phyloP scores from a whole-genome alignment of 2,113 vertebrate species.

The Ictalurus furcatus region DNA sequence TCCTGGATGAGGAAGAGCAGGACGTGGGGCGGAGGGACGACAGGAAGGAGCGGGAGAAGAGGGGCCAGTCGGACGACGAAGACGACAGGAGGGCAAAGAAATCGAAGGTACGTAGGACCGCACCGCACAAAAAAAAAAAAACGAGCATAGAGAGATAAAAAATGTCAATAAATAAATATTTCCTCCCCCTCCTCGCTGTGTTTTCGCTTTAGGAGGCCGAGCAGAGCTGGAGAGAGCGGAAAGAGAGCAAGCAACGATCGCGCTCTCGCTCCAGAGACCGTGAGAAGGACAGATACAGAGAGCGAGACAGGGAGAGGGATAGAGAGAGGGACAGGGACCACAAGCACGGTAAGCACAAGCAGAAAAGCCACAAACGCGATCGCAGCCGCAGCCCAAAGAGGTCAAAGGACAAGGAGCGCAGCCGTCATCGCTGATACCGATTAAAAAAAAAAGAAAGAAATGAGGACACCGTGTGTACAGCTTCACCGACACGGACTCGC shows the following conservation, averaged over 20 bases:
- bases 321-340: slow-evolving; percentile 65
- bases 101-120: slow-evolving; percentile 74
- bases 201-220: slow-evolving; percentile 67
- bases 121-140: too few relatives aligned
- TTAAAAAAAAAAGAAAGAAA: background rate
- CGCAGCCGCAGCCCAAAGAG: slow-evolving; percentile 82
- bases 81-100: slow-evolving; percentile 80
- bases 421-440: slow-evolving; percentile 73
- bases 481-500: background rate
- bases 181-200: background rate
- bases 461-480: background rate
- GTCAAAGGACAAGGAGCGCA: slow-evolving; percentile 83
- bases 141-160: too few relatives aligned
- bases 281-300: slow-evolving; percentile 68
- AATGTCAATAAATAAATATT: background rate
- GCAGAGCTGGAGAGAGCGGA: slow-evolving; percentile 72
- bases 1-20: slow-evolving; percentile 81
- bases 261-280: slow-evolving; percentile 76
- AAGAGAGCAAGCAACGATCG: slow-evolving; percentile 67
- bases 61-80: slow-evolving; percentile 82
- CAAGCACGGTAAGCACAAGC: slow-evolving; percentile 69
- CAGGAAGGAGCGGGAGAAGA: slow-evolving; percentile 88
- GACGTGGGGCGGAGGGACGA: slow-evolving; percentile 69
- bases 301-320: slow-evolving; percentile 65
- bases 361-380: slow-evolving; percentile 66